phyloP scores from a whole-genome alignment of 2,113 vertebrate species.

The Corythornis vintsioides region DNA sequence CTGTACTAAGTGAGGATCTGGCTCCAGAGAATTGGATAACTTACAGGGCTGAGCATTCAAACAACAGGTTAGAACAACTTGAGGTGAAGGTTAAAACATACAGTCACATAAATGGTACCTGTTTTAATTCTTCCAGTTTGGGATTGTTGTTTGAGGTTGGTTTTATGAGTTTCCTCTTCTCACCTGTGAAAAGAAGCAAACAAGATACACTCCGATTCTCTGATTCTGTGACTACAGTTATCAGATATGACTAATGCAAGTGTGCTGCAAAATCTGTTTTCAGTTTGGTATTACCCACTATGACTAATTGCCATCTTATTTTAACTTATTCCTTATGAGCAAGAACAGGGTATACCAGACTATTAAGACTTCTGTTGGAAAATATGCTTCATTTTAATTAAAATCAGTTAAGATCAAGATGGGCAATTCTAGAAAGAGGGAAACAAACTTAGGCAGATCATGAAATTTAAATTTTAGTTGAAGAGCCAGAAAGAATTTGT shows the following conservation, averaged over 20 bases:
- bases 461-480: background rate
- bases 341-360: background rate
- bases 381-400: background rate
- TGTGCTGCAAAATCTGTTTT: background rate
- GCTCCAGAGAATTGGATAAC: background rate
- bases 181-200: constrained; percentile 71
- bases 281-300: background rate
- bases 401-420: background rate
- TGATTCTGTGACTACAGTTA: background rate
- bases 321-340: background rate
- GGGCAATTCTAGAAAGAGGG: background rate
- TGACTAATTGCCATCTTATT: background rate
- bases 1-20: fast-evolving
- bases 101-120: constrained; percentile 70
- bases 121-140: constrained; percentile 81
- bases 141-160: constrained; percentile 76
- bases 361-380: background rate
- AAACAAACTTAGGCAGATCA: background rate
- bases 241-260: background rate
- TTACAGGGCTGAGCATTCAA: background rate
- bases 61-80: background rate
- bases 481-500: background rate
- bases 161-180: constrained; percentile 82
- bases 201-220: background rate
- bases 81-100: background rate